phyloP scores from a whole-genome alignment of 1,140 invertebrate species.

The Polypedilum vanderplanki region DNA sequence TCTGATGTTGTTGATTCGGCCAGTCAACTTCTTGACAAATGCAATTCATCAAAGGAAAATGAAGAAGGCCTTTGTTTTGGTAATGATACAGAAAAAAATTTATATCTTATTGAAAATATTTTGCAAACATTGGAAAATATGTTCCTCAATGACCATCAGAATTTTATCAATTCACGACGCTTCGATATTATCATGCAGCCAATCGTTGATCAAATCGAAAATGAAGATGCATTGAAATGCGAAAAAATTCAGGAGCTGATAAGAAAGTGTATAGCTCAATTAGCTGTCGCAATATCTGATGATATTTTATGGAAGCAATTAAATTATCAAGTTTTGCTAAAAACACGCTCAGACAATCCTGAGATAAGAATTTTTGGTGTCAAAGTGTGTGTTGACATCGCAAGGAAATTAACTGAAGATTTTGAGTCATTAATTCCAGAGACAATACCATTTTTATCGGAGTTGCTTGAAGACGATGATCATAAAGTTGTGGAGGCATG shows the following conservation, averaged over 20 bases:
- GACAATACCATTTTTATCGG: conserved; percentile 75
- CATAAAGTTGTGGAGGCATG: conserved; percentile 66
- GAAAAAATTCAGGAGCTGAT: conserved; percentile 53
- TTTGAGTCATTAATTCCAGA: conserved; percentile 73
- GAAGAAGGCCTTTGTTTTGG: conserved; percentile 46
- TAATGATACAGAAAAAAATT: conserved; percentile 48
- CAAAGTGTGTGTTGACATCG: conserved; percentile 60
- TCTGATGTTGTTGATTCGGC: conserved; percentile 76
- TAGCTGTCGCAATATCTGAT: conserved; percentile 72
- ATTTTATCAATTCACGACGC: conserved; percentile 75
- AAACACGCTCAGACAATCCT: conserved; percentile 68
- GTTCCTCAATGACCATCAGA: conserved; percentile 72
- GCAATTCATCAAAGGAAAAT: conserved; percentile 47
- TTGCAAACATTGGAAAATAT: conserved; percentile 67
- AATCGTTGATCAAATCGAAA: conserved; percentile 83
- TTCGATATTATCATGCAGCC: conserved; percentile 78
- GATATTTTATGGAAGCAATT: conserved; percentile 82
- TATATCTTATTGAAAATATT: conserved; percentile 58
- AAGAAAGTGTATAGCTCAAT: conserved; percentile 70
- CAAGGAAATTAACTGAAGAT: conserved; percentile 69
- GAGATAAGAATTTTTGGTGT: conserved; percentile 53
- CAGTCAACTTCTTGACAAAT: conserved; percentile 57
- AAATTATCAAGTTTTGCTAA: conserved; percentile 82
- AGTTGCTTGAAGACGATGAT: conserved; percentile 77
- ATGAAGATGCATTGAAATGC: conserved; percentile 56